A percentile compares a stretch with the other conserved stretches of the same genome.
Conservation (phyloP, 2,113 vertebrate genomes). For the Cacatua alba region DNA sequence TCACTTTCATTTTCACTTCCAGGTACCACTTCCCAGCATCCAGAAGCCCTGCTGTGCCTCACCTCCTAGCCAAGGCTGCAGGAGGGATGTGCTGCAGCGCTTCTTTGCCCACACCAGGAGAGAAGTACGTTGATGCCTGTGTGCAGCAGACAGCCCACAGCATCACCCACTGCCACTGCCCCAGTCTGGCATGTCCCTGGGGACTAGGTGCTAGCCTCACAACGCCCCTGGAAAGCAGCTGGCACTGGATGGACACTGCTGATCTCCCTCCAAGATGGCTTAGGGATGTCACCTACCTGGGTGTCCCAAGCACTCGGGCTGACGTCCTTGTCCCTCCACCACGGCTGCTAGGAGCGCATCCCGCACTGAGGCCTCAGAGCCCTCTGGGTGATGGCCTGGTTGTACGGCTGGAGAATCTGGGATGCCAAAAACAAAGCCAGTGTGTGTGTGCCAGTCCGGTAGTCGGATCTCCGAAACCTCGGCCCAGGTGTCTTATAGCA, state of each 20-base stretch:
- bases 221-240: not conserved
- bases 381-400: rapidly evolving
- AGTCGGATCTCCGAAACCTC: too few species aligned
- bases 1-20: slow-evolving; percentile 28
- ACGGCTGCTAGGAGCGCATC: not conserved
- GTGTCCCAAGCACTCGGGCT: not conserved
- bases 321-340: not conserved
- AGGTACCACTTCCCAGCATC: not conserved
- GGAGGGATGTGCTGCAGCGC: not conserved
- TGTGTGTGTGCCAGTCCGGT: rapidly evolving
- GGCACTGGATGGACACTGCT: rapidly evolving
- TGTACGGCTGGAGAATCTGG: not conserved
- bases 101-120: rapidly evolving
- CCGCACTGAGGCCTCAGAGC: not conserved
- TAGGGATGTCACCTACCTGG: not conserved
- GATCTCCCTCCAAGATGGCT: rapidly evolving
- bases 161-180: not conserved
- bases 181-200: rapidly evolving
- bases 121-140: rapidly evolving
- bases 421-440: not conserved
- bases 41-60: not conserved
- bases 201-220: too few species aligned
- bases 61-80: not conserved
- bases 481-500: rapidly evolving
- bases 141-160: not conserved